Base-by-base conservation (phyloP, 2,888 invertebrate species). In the Agrypnus murinus region DNA sequence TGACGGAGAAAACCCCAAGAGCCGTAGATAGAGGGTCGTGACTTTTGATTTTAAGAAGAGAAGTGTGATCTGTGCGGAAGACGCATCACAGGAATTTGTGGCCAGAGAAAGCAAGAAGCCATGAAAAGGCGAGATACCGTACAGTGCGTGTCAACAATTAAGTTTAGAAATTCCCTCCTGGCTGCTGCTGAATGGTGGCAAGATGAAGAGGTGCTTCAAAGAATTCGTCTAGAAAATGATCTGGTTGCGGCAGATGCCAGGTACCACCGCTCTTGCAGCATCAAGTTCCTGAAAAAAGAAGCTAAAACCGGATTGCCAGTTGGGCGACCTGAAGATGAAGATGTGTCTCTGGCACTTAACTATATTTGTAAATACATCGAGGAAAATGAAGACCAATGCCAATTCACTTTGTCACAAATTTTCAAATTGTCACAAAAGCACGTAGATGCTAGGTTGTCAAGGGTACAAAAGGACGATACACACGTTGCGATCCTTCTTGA, bases 381-480 rank as follows among this genome's bases (percentile, higher is more conserved):
- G 14, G 19, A 25, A 48, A 48, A 48, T 48, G 10, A 19, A 17
- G 48, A 48, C 10, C 19, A 48, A 48, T 48, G 48, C 48, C 48
- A 48, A 14, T 57, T 57, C 36, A 38, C 36, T 38, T 38, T 57
- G 38, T 17, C 15, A 38, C n/a, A n/a, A n/a, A n/a, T n/a, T n/a
- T n/a, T n/a, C n/a, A n/a, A n/a, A n/a, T n/a, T n/a, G n/a, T 19
- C 43, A 25, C 55, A 58, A 25, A 46, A 65, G 46, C 45, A 45
- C 40, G 25, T 15, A 40, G 58, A 58, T 17, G 17, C 40, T 58
- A 19, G 40, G 40, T 50, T 38, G 46, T n/a, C n/a, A n/a, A n/a
- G n/a, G n/a, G n/a, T n/a, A n/a, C n/a, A n/a, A n/a, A n/a, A n/a
- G n/a, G n/a, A 63, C 36, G 63, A 17, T 14, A 25, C 5, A 34